These are phyloP conservation scores for Eupleurogrammus muticus DNA, from an alignment of 2,797 vertebrate species.

Conservation along the genomic window DNA sequence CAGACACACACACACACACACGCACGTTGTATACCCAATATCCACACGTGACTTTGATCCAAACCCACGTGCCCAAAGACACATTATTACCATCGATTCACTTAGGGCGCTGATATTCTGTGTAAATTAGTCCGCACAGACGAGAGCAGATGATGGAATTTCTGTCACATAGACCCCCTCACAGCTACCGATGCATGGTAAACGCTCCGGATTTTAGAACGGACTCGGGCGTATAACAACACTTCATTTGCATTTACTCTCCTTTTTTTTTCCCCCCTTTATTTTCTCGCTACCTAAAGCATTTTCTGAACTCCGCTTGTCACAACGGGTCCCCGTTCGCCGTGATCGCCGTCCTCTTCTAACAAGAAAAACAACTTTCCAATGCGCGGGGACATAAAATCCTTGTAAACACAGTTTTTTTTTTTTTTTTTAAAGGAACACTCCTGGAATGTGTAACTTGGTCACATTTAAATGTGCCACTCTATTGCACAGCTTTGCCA, in stretches of 20 bases:
- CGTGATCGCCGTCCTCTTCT: not conserved
- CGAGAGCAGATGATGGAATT: not conserved
- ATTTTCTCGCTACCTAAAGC: not conserved
- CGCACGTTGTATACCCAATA: slow-evolving; percentile 22
- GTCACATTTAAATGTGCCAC: too few species aligned
- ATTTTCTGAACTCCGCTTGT: not conserved
- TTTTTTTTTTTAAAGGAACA: not conserved
- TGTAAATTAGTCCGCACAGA: not conserved
- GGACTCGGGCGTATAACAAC: not conserved
- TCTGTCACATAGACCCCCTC: not conserved
- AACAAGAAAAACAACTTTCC: not conserved
- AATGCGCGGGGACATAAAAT: not conserved
- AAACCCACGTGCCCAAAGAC: slow-evolving; percentile 11
- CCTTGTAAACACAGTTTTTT: not conserved
- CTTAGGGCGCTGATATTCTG: not conserved
- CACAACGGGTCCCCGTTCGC: not conserved
- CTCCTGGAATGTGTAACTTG: too few species aligned
- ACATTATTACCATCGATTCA: too few species aligned
- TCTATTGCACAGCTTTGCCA: too few species aligned
- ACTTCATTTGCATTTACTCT: not conserved
- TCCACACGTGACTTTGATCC: not conserved
- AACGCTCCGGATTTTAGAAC: not conserved
- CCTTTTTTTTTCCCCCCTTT: not conserved
- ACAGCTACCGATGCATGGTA: not conserved
- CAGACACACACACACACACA: slow-evolving; percentile 43